Base-by-base conservation (phyloP, 2,888 invertebrate species). In the Epiblema foenella region DNA sequence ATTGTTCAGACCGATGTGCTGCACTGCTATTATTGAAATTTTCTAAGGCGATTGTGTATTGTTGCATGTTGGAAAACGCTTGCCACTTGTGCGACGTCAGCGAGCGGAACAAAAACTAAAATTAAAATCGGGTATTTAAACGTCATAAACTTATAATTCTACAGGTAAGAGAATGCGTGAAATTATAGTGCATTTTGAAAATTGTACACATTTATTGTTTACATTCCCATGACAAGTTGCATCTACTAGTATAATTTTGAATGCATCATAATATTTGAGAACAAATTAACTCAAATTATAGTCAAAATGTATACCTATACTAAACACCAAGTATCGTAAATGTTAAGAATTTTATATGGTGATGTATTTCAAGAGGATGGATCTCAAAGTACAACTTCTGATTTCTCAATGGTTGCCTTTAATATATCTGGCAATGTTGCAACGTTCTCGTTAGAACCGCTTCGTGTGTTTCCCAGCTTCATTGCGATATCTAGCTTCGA, bases 401-500 rank as follows among this genome's bases (percentile, higher is more conserved):
- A 20, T 54, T 64, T 54, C 52, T 39, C 51, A 51, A 63, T 37
- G 52, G 20, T 20, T 64, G 52, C n/a, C 18, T 20, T 39, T 54
- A 11, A 39, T 46, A 54, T 64, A 52, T 24, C 24, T 57, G 56
- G 42, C 65, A 17, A 46, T 52, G 39, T 39, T 39, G 64, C 64
- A 54, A 17, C 64, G 15, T 64, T 64, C 49, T 62, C 17, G 51
- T 71, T 71, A 56, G 39, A 62, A 62, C 49, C 29, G 46, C 63
- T 49, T 63, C 62, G 67, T 62, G 56, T 62, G 62, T 67, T 71
- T 67, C 67, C 71, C 56, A 60, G 46, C 66, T 62, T 46, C 56
- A 75, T 83, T 72, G 77, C 79, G 76, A 78, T 86, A 87, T 85
- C 87, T 81, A 73, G 75, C 75, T 75, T 75, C 67, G 74, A 77